phyloP scores from a whole-genome alignment of 1,140 invertebrate genomes.

The Drosophila orena region DNA sequence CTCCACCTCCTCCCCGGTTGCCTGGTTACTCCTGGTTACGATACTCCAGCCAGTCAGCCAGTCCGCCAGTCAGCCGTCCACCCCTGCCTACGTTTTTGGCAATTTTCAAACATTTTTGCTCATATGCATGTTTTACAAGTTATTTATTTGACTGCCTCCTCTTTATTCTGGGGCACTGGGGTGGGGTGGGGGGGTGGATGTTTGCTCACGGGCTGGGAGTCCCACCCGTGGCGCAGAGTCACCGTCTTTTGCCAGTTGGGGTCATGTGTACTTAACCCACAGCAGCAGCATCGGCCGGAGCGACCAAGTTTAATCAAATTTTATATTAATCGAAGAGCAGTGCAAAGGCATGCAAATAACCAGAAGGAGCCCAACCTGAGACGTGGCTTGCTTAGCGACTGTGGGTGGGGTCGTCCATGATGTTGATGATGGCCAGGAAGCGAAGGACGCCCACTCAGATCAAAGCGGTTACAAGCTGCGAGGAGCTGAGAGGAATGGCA shows the following conservation, averaged over 20 bases:
- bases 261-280: conserved; percentile 81
- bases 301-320: conserved; percentile 81
- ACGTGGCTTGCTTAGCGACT: conserved; percentile 39
- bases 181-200: not conserved
- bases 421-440: not conserved
- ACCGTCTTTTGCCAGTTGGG: conserved; percentile 57
- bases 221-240: conserved; percentile 33
- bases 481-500: not conserved
- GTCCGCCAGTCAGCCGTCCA: not conserved
- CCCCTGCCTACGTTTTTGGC: conserved; percentile 47
- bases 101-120: conserved; percentile 83
- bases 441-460: conserved; percentile 19
- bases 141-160: conserved; percentile 76
- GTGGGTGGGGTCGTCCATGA: not conserved
- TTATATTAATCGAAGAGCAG: conserved; percentile 83
- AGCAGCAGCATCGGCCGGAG: conserved; percentile 24
- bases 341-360: conserved; percentile 81
- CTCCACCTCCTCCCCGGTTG: not conserved
- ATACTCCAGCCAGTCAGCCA: conserved; percentile 30
- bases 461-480: conserved; percentile 40
- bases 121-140: conserved; percentile 84
- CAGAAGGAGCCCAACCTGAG: conserved; percentile 54
- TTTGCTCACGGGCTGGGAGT: conserved; percentile 19
- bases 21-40: conserved; percentile 49
- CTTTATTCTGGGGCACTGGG: not conserved